phyloP scores from a whole-genome alignment of 2,797 vertebrate genomes.

The Hoplostethus mediterraneus region DNA sequence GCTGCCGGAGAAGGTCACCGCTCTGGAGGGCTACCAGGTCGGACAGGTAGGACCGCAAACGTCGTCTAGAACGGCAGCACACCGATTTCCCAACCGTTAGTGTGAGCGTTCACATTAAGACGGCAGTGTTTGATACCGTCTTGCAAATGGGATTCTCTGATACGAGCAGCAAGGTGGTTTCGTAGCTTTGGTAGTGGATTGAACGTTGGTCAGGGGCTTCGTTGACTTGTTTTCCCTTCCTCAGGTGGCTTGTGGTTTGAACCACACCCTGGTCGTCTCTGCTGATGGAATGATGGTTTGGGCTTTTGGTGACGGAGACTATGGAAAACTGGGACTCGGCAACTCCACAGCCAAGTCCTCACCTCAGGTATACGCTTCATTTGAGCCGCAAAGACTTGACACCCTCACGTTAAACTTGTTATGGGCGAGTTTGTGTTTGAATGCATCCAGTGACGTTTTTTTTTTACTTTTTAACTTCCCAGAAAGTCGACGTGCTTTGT shows the following conservation, averaged over 20 bases:
- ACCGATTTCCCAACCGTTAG: too few relatives aligned
- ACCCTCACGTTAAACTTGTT: not conserved
- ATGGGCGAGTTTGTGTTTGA: not conserved
- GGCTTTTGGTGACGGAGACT: slow-evolving; percentile 89
- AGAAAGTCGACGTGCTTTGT: slow-evolving; percentile 88
- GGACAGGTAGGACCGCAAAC: slow-evolving; percentile 77
- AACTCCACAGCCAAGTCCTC: slow-evolving; percentile 88
- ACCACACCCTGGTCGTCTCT: slow-evolving; percentile 86
- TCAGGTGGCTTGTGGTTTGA: slow-evolving; percentile 88
- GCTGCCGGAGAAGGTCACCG: slow-evolving; percentile 86
- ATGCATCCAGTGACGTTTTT: not conserved
- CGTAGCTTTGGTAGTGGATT: not conserved
- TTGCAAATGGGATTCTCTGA: too few relatives aligned
- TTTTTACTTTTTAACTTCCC: not conserved
- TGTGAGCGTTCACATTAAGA: too few relatives aligned
- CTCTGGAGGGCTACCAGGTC: slow-evolving; percentile 85
- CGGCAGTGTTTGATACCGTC: too few relatives aligned
- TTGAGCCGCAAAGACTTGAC: not conserved
- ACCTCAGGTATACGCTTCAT: slow-evolving; percentile 81
- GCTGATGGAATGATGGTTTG: slow-evolving; percentile 86
- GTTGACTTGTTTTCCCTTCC: not conserved
- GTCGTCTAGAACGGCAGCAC: not conserved
- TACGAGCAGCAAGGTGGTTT: not conserved
- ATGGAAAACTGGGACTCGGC: slow-evolving; percentile 87
- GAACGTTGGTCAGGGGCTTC: not conserved